Evolutionary conservation across 2,797 vertebrate genomes (phyloP).

Genomic region (Trachurus trachurus): DNA sequence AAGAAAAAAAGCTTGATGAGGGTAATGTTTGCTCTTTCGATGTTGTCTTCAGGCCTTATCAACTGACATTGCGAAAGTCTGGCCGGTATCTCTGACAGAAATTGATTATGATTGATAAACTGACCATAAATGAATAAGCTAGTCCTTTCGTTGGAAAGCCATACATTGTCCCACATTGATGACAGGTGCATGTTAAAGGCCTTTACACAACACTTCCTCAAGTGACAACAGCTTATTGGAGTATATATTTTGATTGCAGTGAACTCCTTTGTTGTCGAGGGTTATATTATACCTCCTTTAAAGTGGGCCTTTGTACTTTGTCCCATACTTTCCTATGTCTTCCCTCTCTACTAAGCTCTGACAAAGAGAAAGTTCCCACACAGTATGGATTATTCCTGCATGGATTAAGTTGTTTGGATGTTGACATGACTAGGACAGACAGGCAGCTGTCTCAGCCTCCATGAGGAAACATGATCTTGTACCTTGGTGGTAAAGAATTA

Average conservation of each 20-base stretch:
- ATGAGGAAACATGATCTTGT: constrained; percentile 49
- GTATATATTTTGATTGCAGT: background rate
- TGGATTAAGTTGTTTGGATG: constrained; percentile 30
- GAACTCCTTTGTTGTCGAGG: background rate
- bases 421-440: constrained; percentile 41
- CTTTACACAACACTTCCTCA: background rate
- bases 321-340: background rate
- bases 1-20: background rate
- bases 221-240: background rate
- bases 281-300: constrained; percentile 5
- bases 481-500: constrained; percentile 48
- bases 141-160: background rate
- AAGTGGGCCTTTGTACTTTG: constrained; percentile 39
- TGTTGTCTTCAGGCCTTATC: background rate
- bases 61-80: background rate
- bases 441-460: constrained; percentile 54
- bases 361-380: constrained; percentile 36
- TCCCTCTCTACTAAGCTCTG: background rate
- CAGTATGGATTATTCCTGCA: constrained; percentile 27
- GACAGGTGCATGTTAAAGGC: background rate
- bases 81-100: background rate
- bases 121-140: background rate
- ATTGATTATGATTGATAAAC: background rate
- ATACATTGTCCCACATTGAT: background rate
- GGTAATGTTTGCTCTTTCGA: background rate